A percentile compares a stretch with the other conserved stretches of the same genome.
Evolutionary conservation across 2,888 invertebrate genomes (phyloP).

Genomic region (Erebia ligea): DNA sequence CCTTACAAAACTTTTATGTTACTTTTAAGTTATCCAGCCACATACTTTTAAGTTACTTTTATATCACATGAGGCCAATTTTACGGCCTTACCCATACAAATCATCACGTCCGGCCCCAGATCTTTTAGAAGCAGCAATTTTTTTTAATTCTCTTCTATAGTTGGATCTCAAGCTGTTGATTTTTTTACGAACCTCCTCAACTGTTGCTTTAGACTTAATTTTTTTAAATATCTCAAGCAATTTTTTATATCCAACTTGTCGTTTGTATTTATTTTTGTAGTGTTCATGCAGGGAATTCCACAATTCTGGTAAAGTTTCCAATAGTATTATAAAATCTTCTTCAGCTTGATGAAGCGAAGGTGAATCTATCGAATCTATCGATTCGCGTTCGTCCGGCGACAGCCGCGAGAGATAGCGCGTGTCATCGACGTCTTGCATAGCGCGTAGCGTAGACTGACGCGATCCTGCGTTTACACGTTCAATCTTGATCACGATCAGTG

Average conservation of each 20-base stretch:
- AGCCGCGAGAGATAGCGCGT: background rate
- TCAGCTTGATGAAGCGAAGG: background rate
- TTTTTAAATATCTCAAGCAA: slow-evolving; percentile 4
- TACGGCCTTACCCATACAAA: too few species aligned
- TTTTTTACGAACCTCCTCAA: slow-evolving; percentile 1
- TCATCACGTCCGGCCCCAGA: background rate
- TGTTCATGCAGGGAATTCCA: slow-evolving; percentile 2
- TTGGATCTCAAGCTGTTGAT: background rate
- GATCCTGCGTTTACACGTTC: too few species aligned
- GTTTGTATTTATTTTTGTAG: slow-evolving; percentile 4
- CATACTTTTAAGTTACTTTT: too few species aligned
- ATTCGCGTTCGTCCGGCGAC: slow-evolving; percentile 3
- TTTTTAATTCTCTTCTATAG: background rate
- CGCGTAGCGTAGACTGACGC: too few species aligned
- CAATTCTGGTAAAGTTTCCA: slow-evolving; percentile 4
- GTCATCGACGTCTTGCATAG: slow-evolving; percentile 4
- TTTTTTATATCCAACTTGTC: slow-evolving; percentile 4
- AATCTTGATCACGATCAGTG: too few species aligned
- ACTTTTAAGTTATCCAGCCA: too few species aligned
- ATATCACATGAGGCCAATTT: too few species aligned
- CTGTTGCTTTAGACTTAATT: slow-evolving; percentile 1
- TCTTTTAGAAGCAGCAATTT: background rate
- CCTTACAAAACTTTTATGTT: too few species aligned
- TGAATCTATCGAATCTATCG: slow-evolving; percentile 1
- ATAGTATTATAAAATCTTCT: slow-evolving; percentile 4